Evolutionary conservation across 2,888 invertebrate species (phyloP), one percentile per base, ranked within the genome.

Genomic region (Eupithecia subumbrata): DNA sequence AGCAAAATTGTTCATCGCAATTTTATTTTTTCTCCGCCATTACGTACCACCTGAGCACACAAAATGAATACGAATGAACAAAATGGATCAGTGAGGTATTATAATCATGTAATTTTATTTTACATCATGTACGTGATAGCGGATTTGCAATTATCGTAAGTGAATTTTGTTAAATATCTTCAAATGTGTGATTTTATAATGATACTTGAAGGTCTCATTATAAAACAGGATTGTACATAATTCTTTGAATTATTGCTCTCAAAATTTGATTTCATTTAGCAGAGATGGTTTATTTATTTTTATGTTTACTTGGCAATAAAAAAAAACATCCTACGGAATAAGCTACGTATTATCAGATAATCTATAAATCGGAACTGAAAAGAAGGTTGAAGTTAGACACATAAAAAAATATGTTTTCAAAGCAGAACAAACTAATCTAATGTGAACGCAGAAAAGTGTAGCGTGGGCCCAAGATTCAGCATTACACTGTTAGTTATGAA

Each of bases 21-120:
- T 76, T 73, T 73, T 64, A 68, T 73, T 72, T 69, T 69, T 71
- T 71, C 40, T 40, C n/a, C 5, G 8, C 69, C 67, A 64, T 72
- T 72, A 71, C 69, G 43, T 25, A 72, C 48, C 72, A 72, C 72
- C 76, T 73, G 63, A 73, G 34, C 34, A 73, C 70, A 60, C 69
- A 71, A 8, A 5, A 43, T 69, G 74, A 76, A 76, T 76, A 74
- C 56, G 25, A 75, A n/a, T 48, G 7, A 25, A 73, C 14, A 45
- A 8, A 37, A 22, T 45, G 45, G 43, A 68, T 43, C 43, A 68
- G n/a, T 43, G 5, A 22, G 25, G 43, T 8, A 52, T 45, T 52
- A 40, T 25, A 40, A 22, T n/a, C 22, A 40, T 67, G 8, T 68
- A 12, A 22, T 45, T 12, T n/a, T 40, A 63, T 63, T 30, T 63